Percentiles rank a stretch among this genome's conserved stretches.
These are phyloP conservation scores for Cephus spinipes DNA, from an alignment of 2,888 invertebrate species.

Conservation along the genomic window DNA sequence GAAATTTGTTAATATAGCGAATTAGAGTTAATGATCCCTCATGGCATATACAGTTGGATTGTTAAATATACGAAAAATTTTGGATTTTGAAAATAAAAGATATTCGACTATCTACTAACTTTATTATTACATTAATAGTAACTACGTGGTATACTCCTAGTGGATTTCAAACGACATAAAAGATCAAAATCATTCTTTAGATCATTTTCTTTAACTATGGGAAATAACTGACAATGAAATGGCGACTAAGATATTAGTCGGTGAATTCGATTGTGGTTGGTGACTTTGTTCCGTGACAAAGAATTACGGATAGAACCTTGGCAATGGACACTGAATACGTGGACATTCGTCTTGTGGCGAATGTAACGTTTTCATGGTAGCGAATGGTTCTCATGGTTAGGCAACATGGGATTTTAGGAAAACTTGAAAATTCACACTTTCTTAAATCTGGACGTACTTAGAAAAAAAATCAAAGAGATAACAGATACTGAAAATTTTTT, in stretches of 20 bases:
- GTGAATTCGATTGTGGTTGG: constrained; percentile 21
- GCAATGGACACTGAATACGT: constrained; percentile 24
- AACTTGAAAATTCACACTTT: background rate
- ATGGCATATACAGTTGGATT: background rate
- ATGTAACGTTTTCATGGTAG: constrained; percentile 10
- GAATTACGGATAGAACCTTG: constrained; percentile 11
- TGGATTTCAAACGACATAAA: background rate
- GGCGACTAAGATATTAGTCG: constrained; percentile 10
- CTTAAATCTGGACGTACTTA: background rate
- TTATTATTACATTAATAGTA: too few relatives aligned
- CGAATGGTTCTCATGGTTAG: background rate
- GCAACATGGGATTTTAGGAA: background rate
- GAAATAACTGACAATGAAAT: constrained; percentile 1
- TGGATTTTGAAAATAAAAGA: background rate
- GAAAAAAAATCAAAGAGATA: background rate
- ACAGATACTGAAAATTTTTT: background rate
- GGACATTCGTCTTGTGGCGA: constrained; percentile 28
- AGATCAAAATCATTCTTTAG: background rate
- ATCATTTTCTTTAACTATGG: background rate
- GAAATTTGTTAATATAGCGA: background rate
- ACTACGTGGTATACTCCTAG: background rate
- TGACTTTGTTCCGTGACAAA: constrained; percentile 22
- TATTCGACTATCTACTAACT: too few relatives aligned
- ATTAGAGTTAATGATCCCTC: background rate
- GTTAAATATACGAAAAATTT: background rate